A percentile compares a stretch with the other conserved stretches of the same genome.
phyloP scores from a whole-genome alignment of 1,140 invertebrate genomes.

The Tetragonula clypearis region DNA sequence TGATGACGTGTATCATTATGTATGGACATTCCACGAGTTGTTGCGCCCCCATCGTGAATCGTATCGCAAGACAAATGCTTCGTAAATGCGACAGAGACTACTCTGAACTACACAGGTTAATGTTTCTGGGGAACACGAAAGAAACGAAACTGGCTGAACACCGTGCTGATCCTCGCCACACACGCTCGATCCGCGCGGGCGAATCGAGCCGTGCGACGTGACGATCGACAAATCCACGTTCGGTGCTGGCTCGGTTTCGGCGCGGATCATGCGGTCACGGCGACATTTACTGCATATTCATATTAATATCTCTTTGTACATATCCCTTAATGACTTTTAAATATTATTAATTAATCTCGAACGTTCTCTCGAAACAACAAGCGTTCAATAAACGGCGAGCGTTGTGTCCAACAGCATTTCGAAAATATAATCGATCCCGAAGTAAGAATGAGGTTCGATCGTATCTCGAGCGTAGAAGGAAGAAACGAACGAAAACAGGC shows the following conservation, averaged over 20 bases:
- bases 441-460: conserved; percentile 30
- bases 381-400: conserved; percentile 46
- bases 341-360: conserved; percentile 68
- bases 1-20: neutral
- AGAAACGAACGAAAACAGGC: conserved; percentile 18
- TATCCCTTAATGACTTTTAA: conserved; percentile 74
- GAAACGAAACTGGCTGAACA: conserved; percentile 28
- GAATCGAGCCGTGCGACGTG: neutral
- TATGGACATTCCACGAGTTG: conserved; percentile 54
- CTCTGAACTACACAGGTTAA: neutral
- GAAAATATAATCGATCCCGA: neutral
- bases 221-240: neutral
- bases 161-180: conserved; percentile 53
- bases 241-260: neutral
- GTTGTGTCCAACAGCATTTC: conserved; percentile 52
- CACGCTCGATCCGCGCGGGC: conserved; percentile 1
- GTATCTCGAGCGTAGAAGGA: conserved; percentile 36
- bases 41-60: conserved; percentile 25
- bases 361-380: conserved; percentile 59
- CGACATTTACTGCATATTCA: conserved; percentile 65
- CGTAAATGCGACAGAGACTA: conserved; percentile 11
- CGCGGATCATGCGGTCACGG: conserved; percentile 29
- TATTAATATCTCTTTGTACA: conserved; percentile 76
- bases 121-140: neutral
- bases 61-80: conserved; percentile 11